Evolutionary conservation across 2,797 vertebrate genomes (phyloP), one percentile per base, ranked within the genome.

Genomic region (Steatocranus sp.): DNA sequence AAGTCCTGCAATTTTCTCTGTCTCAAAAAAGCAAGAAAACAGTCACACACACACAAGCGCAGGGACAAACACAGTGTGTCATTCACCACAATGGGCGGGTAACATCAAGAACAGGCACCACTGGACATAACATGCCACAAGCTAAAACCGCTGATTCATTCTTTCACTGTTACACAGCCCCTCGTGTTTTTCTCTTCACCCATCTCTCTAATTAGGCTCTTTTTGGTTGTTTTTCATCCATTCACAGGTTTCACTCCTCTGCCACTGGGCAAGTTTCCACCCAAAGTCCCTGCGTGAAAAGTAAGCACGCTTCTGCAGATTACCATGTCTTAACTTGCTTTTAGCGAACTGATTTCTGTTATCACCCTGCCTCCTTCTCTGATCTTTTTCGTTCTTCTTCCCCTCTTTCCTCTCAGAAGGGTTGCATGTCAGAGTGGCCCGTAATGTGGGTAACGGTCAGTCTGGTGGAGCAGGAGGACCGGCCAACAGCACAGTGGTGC

Each of bases 401-500:
- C 14, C 20, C 30, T 43, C 6, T 5, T 23, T 10, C 20, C 2
- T 73, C 25, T 78, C 83, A 79, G 80, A 77, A 84, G 88, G 77
- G 25, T 43, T 18, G 53, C 93, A 32, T 8, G 49, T 86, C 66
- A 93, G 96, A 23, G 63, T 87, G 5, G 93, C 93, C 27, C 95
- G 96, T 15, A 97, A 91, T 0, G 92, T 96, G 3, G 96, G 77
- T 8, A 93, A 93, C 70, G 91, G 88, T 17, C 63, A 85, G 7
- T 83, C 89, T 3, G 58, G n/a, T 4, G 88, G 87, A 2, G 48
- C 86, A 27, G 92, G 79, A 4, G 87, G 43, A 1, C 86, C 89
- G 0, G 77, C 86, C 17, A 99, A 99, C 0, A 56, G 94, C 89
- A 98, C 98, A 0, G 88, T 91, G 7, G 92, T 96, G 0, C 94